Evolutionary conservation across 1,140 invertebrate species (phyloP).

Genomic region (Drosophila takahashii): DNA sequence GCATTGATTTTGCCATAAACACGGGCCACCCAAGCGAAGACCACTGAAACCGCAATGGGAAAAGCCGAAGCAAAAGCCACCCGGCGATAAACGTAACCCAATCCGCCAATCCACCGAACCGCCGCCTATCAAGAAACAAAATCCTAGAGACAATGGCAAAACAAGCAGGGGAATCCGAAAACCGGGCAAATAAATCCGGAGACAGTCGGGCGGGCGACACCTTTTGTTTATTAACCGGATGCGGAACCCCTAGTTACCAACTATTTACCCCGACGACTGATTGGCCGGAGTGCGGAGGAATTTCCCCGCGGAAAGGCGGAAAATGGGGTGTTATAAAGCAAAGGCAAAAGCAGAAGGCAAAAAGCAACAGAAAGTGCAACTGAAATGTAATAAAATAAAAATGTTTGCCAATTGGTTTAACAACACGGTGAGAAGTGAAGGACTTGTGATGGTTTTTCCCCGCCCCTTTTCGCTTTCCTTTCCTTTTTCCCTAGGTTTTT

Average conservation of each 20-base stretch:
- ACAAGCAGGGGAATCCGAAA: slow-evolving; percentile 1
- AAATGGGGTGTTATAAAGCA: slow-evolving; percentile 1
- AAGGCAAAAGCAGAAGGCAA: too few relatives aligned
- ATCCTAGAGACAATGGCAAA: slow-evolving; percentile 10
- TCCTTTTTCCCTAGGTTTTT: not conserved
- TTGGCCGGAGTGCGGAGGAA: slow-evolving; percentile 8
- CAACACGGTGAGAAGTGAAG: slow-evolving; percentile 12
- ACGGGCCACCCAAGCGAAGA: slow-evolving; percentile 6
- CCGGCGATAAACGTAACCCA: slow-evolving; percentile 20
- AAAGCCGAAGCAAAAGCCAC: not conserved
- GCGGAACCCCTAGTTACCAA: slow-evolving; percentile 32
- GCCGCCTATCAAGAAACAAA: not conserved
- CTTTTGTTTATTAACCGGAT: slow-evolving; percentile 37
- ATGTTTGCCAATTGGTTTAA: slow-evolving; percentile 32
- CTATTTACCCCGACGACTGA: slow-evolving; percentile 19
- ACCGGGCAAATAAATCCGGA: slow-evolving; percentile 25
- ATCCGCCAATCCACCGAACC: not conserved
- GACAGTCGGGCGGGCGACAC: slow-evolving; percentile 40
- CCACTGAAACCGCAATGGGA: not conserved
- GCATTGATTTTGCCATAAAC: slow-evolving; percentile 51
- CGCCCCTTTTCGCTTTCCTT: not conserved
- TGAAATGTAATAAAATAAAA: slow-evolving; percentile 43
- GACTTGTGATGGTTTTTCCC: slow-evolving; percentile 1
- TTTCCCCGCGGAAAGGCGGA: not conserved
- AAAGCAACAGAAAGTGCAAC: slow-evolving; percentile 26